Evolutionary conservation across 2,888 invertebrate genomes (phyloP), one percentile per base, ranked within the genome.

Genomic region (Hymenopus coronatus): DNA sequence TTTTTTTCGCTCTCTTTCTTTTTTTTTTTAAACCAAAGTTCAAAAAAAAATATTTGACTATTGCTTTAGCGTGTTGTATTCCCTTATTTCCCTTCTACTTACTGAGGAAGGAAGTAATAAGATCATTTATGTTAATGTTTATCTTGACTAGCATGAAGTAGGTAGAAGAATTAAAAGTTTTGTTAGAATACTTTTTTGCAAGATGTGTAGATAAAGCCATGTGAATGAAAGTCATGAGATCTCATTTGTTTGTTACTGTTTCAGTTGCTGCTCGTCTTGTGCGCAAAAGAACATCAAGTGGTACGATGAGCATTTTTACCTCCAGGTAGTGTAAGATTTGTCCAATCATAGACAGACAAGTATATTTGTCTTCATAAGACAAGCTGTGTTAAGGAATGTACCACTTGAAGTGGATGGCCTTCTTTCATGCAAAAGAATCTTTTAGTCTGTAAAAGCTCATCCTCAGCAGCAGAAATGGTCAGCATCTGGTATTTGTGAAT

Each of bases 291-390:
- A 95, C 96, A 90, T 94, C 96, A 90, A 96, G 96, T 90, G 96
- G 96, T 92, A 95, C 96, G 89, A 96, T 96, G 93, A 96, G 95
- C 93, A 96, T 96, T 94, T 96, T 97, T 93, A 96, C 96, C 85
- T 95, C 95, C 91, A 96, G 96, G 95, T 96, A 96, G 89, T 90
- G 28, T 4, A 87, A 40, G 40, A 28, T 70, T 28, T 28, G 28
- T 28, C 27, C 28, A 20, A 30, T 86, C 9, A 20, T 27, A 86
- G 8, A 28, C 54, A 20, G 54, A 70, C 4, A 20, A 20, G 4
- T 70, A 3, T 70, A 70, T 20, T 70, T 70, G 54, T 70, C 54
- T 70, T 70, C 54, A 70, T 70, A 70, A 70, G 54, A 70, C 54
- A 20, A 4, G 54, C 54, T 70, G 54, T 70, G 20, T 70, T 70